phyloP scores from a whole-genome alignment of 2,888 invertebrate species.

The Acleris cristana region DNA sequence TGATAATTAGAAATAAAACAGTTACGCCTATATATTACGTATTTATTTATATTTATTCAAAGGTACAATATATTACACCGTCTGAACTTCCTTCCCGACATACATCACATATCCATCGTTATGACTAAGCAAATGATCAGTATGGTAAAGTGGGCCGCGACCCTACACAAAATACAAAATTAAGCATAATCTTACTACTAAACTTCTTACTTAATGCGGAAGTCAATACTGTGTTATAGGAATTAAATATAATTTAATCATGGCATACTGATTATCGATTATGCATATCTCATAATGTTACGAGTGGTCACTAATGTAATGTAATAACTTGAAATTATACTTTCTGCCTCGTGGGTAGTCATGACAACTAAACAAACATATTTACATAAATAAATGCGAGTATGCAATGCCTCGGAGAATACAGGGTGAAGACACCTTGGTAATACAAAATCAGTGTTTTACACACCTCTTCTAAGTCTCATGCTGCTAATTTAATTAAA shows the following conservation, averaged over 20 bases:
- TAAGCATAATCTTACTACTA: conserved; percentile 78
- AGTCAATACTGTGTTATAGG: conserved; percentile 79
- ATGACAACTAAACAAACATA: conserved; percentile 67
- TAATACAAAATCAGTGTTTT: too few species aligned
- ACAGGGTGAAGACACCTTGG: too few species aligned
- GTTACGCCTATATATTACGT: conserved; percentile 78
- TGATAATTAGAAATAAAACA: conserved; percentile 56
- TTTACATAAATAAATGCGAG: conserved; percentile 61
- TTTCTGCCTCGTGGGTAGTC: conserved; percentile 51
- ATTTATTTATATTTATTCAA: conserved; percentile 82
- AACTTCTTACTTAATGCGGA: conserved; percentile 71
- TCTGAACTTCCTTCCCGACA: conserved; percentile 73
- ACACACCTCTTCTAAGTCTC: too few species aligned
- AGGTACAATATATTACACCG: conserved; percentile 84
- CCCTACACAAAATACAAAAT: conserved; percentile 80
- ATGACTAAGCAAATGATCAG: conserved; percentile 78
- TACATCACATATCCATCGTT: conserved; percentile 72
- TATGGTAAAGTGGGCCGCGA: conserved; percentile 71
- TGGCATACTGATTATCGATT: conserved; percentile 71
- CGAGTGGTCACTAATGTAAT: conserved; percentile 41
- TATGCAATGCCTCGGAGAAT: conserved; percentile 39
- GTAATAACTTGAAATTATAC: conserved; percentile 45
- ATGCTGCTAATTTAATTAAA: too few species aligned
- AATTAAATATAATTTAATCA: conserved; percentile 73
- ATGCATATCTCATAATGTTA: conserved; percentile 65